Evolutionary conservation across 2,113 vertebrate genomes (phyloP).

Genomic region (mouse (Mus musculus)): DNA sequence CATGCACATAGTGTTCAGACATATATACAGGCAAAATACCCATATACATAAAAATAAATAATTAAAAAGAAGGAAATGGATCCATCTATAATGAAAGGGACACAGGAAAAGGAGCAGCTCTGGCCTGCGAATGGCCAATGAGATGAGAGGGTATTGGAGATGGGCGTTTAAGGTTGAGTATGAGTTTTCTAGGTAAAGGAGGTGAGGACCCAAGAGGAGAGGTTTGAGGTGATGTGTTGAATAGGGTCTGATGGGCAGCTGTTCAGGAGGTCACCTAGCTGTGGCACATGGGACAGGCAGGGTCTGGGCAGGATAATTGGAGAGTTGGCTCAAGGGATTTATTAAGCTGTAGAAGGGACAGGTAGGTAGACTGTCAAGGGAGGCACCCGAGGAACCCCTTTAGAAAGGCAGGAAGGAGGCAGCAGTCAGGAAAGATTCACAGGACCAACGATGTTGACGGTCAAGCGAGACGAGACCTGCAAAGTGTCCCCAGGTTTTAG

Average conservation of each 20-base stretch:
- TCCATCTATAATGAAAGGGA: neutral
- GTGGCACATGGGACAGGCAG: too few species aligned
- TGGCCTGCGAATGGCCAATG: neutral
- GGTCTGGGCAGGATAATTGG: neutral
- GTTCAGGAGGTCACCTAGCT: neutral
- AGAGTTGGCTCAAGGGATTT: neutral
- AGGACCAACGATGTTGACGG: neutral
- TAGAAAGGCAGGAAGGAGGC: neutral
- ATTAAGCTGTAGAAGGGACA: neutral
- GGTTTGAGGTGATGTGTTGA: neutral
- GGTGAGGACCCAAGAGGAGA: neutral
- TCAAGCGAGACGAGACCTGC: neutral
- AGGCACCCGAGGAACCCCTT: neutral
- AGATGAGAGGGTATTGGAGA: neutral
- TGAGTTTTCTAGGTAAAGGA: constrained; percentile 34
- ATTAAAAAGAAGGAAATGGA: neutral
- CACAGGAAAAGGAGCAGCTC: neutral
- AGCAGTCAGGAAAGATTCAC: neutral
- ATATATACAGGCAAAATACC: neutral
- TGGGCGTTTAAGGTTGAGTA: constrained; percentile 45
- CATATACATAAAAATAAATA: neutral
- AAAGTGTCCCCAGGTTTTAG: neutral
- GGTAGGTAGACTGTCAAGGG: neutral
- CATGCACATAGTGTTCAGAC: neutral
- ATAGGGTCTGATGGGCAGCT: neutral